These are phyloP conservation scores for Odontocolon sp. DNA, from an alignment of 2,888 invertebrate genomes.

Conservation along the genomic window DNA sequence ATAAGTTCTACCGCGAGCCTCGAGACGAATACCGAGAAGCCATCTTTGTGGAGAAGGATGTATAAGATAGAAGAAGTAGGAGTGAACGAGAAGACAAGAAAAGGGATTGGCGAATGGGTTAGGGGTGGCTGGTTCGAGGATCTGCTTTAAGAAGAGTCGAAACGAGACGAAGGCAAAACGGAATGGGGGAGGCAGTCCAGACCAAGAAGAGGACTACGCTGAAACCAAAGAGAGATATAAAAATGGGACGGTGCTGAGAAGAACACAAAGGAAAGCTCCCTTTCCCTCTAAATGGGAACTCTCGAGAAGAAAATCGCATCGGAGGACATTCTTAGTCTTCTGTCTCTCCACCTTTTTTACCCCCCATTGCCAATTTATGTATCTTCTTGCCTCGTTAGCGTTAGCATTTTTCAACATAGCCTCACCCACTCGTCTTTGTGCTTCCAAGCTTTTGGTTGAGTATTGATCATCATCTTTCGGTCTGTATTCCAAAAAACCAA, in stretches of 20 bases:
- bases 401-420: constrained; percentile 46
- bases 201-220: constrained; percentile 17
- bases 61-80: constrained; percentile 33
- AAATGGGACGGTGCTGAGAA: constrained; percentile 61
- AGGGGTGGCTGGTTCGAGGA: constrained; percentile 55
- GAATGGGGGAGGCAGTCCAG: constrained; percentile 25
- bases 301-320: constrained; percentile 68
- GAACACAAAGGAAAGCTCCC: constrained; percentile 58
- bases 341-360: background rate
- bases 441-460: no score
- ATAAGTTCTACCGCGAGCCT: constrained; percentile 61
- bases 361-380: constrained; percentile 4
- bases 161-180: constrained; percentile 34
- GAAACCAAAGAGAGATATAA: constrained; percentile 50
- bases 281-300: constrained; percentile 61
- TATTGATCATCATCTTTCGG: no score
- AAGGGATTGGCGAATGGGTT: constrained; percentile 60
- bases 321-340: constrained; percentile 22
- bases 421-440: constrained; percentile 6
- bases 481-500: background rate
- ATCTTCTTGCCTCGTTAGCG: constrained; percentile 48
- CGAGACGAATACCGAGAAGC: constrained; percentile 36
- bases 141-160: constrained; percentile 31
- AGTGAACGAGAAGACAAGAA: constrained; percentile 55
- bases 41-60: constrained; percentile 60